phyloP scores from a whole-genome alignment of 1,140 invertebrate genomes.

The Melanaphis sacchari region DNA sequence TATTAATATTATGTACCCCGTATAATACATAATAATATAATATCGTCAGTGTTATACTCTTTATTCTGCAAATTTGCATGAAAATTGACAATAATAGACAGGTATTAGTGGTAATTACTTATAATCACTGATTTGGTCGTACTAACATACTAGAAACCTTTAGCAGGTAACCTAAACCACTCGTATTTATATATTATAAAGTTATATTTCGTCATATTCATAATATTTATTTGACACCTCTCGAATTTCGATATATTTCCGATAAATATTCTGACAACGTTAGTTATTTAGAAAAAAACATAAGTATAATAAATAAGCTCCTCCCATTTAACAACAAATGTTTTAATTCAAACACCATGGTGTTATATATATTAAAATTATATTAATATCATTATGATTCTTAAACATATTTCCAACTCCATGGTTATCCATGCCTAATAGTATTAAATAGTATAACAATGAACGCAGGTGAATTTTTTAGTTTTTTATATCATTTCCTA shows the following conservation, averaged over 20 bases:
- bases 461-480: neutral
- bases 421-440: neutral
- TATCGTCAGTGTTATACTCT: no score
- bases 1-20: no score
- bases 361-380: slow-evolving; percentile 14
- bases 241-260: neutral
- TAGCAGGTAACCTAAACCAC: no score
- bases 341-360: slow-evolving; percentile 13
- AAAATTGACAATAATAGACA: no score
- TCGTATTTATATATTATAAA: no score
- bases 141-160: no score
- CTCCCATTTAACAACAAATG: neutral
- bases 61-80: no score
- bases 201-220: no score
- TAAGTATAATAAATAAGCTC: neutral
- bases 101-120: no score
- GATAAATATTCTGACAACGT: neutral
- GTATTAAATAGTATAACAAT: neutral
- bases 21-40: no score
- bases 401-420: neutral
- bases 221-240: neutral
- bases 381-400: neutral
- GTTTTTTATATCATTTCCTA: neutral
- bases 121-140: no score
- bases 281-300: neutral